Conservation (phyloP, 2,797 vertebrate species). For the Pipistrellus pygmaeus region DNA sequence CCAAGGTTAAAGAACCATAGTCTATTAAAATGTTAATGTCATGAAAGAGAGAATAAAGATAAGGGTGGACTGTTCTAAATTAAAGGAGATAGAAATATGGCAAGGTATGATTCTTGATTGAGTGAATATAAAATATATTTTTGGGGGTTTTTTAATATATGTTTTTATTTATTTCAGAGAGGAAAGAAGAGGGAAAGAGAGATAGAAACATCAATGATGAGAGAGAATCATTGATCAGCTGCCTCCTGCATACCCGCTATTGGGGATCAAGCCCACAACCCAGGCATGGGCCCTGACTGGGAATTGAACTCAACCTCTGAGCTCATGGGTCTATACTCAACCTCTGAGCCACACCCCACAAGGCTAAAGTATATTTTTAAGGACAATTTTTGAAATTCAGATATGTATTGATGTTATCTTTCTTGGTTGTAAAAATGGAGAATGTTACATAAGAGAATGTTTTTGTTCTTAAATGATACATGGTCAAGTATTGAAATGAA, state of each 20-base stretch:
- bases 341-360: too few species aligned
- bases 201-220: too few species aligned
- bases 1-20: constrained; percentile 22
- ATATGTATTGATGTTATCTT: neutral
- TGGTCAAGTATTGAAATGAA: constrained; percentile 42
- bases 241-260: too few species aligned
- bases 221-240: too few species aligned
- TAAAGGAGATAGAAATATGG: constrained; percentile 17
- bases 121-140: constrained; percentile 16
- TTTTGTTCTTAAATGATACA: constrained; percentile 27
- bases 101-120: neutral
- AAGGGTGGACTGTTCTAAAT: neutral
- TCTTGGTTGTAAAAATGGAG: constrained; percentile 20
- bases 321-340: too few species aligned
- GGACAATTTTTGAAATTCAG: constrained; percentile 3
- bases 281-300: too few species aligned
- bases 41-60: neutral
- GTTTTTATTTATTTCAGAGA: too few species aligned
- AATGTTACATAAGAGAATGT: neutral
- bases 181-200: too few species aligned
- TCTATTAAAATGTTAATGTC: constrained; percentile 15
- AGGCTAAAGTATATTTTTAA: neutral
- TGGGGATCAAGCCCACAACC: too few species aligned
- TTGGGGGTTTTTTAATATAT: too few species aligned
- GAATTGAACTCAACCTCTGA: too few species aligned